Percentiles rank a stretch among this genome's conserved stretches.
Conservation (phyloP, 2,797 vertebrate species). For the Xiphorhynchus erythropygius region DNA sequence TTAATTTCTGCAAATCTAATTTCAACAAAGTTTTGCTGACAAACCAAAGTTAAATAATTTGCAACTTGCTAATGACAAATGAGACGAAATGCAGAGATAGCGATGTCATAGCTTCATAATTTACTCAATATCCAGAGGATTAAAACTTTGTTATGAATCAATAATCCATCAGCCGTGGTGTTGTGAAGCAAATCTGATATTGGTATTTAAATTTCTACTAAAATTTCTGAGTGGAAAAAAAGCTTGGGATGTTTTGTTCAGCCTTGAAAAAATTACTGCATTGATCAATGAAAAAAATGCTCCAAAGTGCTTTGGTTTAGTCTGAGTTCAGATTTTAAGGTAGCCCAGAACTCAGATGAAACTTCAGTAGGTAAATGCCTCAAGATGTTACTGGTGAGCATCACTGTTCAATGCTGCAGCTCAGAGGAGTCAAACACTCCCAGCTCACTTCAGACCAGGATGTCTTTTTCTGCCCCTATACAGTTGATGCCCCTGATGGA, state of each 20-base stretch:
- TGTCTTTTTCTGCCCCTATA: neutral
- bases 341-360: neutral
- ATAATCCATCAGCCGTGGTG: slow-evolving; percentile 22
- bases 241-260: neutral
- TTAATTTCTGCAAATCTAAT: neutral
- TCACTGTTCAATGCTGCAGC: neutral
- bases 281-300: neutral
- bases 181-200: neutral
- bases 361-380: neutral
- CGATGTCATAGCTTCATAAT: neutral
- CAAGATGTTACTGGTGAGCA: neutral
- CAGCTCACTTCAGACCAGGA: neutral
- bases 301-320: neutral
- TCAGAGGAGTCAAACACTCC: neutral
- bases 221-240: neutral
- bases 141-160: slow-evolving; percentile 41
- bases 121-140: slow-evolving; percentile 25
- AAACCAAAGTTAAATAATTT: slow-evolving; percentile 15
- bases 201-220: neutral
- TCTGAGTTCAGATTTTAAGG: neutral
- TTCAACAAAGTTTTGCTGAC: slow-evolving; percentile 2
- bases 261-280: neutral
- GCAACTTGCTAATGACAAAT: slow-evolving; percentile 26
- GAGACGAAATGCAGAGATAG: neutral
- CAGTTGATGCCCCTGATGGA: neutral